Base-by-base conservation (phyloP, 2,888 invertebrate species). In the Thymelicus sylvestris region DNA sequence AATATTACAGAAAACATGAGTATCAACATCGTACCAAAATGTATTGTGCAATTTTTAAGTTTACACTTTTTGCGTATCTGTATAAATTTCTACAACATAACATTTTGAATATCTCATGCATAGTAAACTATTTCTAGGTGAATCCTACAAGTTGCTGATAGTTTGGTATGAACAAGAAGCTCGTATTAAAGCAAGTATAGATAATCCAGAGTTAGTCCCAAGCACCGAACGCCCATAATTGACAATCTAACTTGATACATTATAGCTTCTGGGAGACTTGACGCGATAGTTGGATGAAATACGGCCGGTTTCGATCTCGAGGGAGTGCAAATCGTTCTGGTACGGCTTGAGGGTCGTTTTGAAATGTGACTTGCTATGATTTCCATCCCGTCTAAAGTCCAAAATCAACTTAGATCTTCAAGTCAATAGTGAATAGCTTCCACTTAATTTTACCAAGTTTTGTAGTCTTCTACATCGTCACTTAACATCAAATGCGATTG, bases 211-310 rank as follows among this genome's bases (percentile, higher is more conserved):
- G 86, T 86, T 83, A 86, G 88, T 87, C 89, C 82, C 84, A 78
- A 87, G 87, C 84, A 84, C 88, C 87, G 83, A 91, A 87, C 89
- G 88, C 88, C 89, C 90, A 92, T 92, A 92, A 93, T 92, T 91
- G 91, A 92, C 92, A 90, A 92, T 91, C 91, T 91, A 91, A 91
- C 83, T 89, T 92, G 90, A 92, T 90, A 87, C 50, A 19, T 52
- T 90, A 92, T 91, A 86, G 91, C 85, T 86, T 88, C 88, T 88
- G 81, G 85, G 86, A 81, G 85, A 85, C 81, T 86, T 87, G 86
- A 87, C 86, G 85, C 83, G 86, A 89, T 90, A 90, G 87, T 89
- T 86, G 80, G 86, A 87, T 91, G 89, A 92, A 87, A 90, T 91
- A 92, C 90, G 79, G 86, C 76, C 77, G 79, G 79, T 78, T 78